Conservation (phyloP, 2,797 vertebrate genomes). For the Fistularia tabacaria region DNA sequence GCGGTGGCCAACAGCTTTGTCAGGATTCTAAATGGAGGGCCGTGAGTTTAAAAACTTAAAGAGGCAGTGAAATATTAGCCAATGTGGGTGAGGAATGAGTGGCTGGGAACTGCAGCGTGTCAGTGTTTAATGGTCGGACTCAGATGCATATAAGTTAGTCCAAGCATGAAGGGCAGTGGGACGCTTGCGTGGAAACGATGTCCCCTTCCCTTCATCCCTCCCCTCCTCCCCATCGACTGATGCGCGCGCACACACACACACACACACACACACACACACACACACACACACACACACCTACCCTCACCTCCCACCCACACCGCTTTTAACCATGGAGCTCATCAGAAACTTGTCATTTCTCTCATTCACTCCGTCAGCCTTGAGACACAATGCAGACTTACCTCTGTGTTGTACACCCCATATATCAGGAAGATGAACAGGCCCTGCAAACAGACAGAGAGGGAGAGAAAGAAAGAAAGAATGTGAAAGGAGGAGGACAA, state of each 20-base stretch:
- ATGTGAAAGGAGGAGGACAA: conserved; percentile 45
- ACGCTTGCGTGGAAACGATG: conserved; percentile 86
- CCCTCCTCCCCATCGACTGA: conserved; percentile 39
- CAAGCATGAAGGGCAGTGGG: conserved; percentile 99
- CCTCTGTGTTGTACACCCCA: conserved; percentile 98
- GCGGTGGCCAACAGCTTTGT: conserved; percentile 66
- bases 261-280: conserved; percentile 22
- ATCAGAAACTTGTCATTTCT: conserved; percentile 99
- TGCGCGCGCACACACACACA: conserved; percentile 4
- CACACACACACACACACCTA: conserved; percentile 16
- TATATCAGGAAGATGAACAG: conserved; percentile 99
- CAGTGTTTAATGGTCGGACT: conserved; percentile 96
- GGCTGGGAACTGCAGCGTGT: conserved; percentile 88
- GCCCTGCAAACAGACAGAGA: conserved; percentile 84
- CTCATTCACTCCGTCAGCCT: conserved; percentile 99
- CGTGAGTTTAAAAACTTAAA: conserved; percentile 91
- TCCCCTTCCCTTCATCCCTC: conserved; percentile 66
- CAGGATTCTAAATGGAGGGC: conserved; percentile 84
- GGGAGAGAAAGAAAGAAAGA: conserved; percentile 52
- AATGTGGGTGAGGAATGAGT: conserved; percentile 96
- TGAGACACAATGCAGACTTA: conserved; percentile 98
- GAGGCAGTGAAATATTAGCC: conserved; percentile 96
- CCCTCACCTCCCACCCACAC: conserved; percentile 36
- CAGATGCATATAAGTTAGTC: conserved; percentile 97
- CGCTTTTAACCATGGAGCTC: conserved; percentile 77